Conservation (phyloP, 1,140 invertebrate species). For the Limonius californicus region DNA sequence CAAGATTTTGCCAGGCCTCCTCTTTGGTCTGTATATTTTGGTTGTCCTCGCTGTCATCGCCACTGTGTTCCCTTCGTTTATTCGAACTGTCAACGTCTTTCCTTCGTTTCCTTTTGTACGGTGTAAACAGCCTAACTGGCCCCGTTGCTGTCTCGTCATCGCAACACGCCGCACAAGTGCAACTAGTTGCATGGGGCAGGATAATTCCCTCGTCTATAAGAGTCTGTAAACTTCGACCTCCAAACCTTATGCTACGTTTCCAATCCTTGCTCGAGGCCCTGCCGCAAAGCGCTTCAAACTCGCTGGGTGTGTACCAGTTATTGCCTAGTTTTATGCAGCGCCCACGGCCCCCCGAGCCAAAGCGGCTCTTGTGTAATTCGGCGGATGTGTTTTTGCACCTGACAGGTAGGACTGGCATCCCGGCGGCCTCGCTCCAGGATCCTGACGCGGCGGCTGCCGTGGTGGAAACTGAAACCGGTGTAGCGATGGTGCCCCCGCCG, state of each 20-base stretch:
- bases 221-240: conserved; percentile 84
- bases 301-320: conserved; percentile 88
- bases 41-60: conserved; percentile 54
- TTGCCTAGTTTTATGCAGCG: conserved; percentile 83
- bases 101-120: conserved; percentile 70
- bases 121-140: conserved; percentile 84
- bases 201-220: conserved; percentile 88
- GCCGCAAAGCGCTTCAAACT: conserved; percentile 87
- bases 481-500: conserved; percentile 27
- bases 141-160: conserved; percentile 86
- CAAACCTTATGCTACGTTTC: conserved; percentile 90
- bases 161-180: conserved; percentile 91
- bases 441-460: conserved; percentile 34
- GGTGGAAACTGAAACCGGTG: conserved; percentile 28
- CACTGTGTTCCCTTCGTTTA: conserved; percentile 45
- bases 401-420: conserved; percentile 77
- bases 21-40: conserved; percentile 36
- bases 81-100: conserved; percentile 38
- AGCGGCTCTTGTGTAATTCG: conserved; percentile 72
- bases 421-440: conserved; percentile 80
- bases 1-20: conserved; percentile 45
- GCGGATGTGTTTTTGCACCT: conserved; percentile 83
- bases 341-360: conserved; percentile 83
- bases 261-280: conserved; percentile 92
- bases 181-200: conserved; percentile 90